Evolutionary conservation across 2,888 invertebrate species (phyloP), one percentile per base, ranked within the genome.

Genomic region (Drosophila barbarae): DNA sequence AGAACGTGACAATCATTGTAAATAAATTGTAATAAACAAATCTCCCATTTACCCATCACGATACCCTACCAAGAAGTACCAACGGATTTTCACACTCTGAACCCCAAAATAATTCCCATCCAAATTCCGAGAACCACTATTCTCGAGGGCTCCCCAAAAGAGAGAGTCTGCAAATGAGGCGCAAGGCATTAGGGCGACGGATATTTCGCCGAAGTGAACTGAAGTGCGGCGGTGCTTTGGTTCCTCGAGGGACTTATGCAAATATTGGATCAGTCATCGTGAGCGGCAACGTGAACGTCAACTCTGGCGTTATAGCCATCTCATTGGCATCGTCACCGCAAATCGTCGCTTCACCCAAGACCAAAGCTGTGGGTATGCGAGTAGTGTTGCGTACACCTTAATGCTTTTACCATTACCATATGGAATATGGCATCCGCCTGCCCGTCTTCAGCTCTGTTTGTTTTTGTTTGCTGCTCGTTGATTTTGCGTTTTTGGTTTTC

Each of bases 321-420:
- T 69, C 67, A 67, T 67, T 67, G 67, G 57, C 74, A 66, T 83
- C 84, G 81, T 60, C 83, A 69, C 80, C 60, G 42, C 69, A 68
- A 77, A 77, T 75, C 75, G 77, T 83, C 71, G 72, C 77, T 73
- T 70, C 81, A 75, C 81, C 18, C 74, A 74, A 70, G 59, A 49
- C 70, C 63, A 75, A 72, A 49, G 56, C 60, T 23, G 59, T 46
- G 21, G 18, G 42, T 5, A 13, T 26, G 34, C 30, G 18, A 36
- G 34, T 49, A 10, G 49, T 58, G 73, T 61, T 53, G 61, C 57
- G 59, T 52, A 79, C 80, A 83, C 73, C 83, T 77, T 79, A 80
- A 83, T 80, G 77, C 77, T 77, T 77, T 77, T 83, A 77, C 83
- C 80, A 83, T 79, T 83, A 83, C 80, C 83, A 82, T 81, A 77